Evolutionary conservation across 2,113 vertebrate genomes (phyloP), one percentile per base, ranked within the genome.

Genomic region (Tor tambroides): DNA sequence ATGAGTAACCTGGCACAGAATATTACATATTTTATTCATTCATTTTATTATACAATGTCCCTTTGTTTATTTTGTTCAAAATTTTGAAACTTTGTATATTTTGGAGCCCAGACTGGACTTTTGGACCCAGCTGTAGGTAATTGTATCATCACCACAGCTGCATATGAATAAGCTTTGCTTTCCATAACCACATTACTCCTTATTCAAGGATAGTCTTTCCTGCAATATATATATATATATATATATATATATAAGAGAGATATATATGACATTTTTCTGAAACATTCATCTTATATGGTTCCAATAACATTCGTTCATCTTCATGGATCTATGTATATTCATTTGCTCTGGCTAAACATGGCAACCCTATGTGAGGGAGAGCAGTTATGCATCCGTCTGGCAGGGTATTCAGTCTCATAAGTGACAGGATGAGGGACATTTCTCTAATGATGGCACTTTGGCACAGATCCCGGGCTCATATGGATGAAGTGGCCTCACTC

Each of bases 401-500:
- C 63, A 69, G n/a, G 23, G 41, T 30, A 63, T 69, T 82, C 80
- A 43, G 69, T 59, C 54, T 75, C 69, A 75, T 80, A 77, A 86
- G 35, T 76, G 80, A 71, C 77, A 84, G 54, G 54, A 69, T 78
- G 65, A 83, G 46, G 67, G 74, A 87, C 82, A 46, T 84, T 74
- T 84, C 41, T 28, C 23, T 84, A 77, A 77, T 86, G 77, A 87
- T 78, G 71, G 26, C 80, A 46, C 21, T 67, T 80, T 84, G 85
- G 82, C 76, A 38, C 49, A 41, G 43, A 43, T 84, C 88, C 72
- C 71, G 14, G 26, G 35, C 56, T 72, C 43, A 65, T 86, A 71
- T 76, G 74, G 89, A 91, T 90, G 90, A 72, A 56, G 69, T 74
- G 79, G 35, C 79, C 79, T 49, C 78, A 49, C 49, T 86, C 77